Base-by-base conservation (phyloP, 2,797 vertebrate species). In the Rhynchotus rufescens region DNA sequence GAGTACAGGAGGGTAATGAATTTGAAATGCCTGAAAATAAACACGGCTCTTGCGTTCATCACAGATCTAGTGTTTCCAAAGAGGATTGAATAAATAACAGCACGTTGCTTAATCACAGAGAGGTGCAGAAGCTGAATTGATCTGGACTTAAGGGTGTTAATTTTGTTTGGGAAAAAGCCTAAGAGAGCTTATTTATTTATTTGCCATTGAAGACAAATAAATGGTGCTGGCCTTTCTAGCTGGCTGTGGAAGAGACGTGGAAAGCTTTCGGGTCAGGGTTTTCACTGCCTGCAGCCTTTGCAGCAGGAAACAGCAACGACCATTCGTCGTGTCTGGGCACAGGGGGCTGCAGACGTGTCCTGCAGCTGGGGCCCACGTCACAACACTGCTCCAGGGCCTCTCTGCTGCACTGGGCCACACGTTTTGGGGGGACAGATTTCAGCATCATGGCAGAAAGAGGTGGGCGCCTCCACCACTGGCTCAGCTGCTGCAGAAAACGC, bases 71-170 rank as follows among this genome's bases (percentile, higher is more conserved):
- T 82, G 42, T 73, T 96, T 86, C 57, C 57, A 42, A 40, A 94
- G 49, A 87, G 81, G 82, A 87, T 90, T 90, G 90, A 92, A 84
- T 75, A 91, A 95, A 89, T 67, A 93, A 45, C 76, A 79, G 51
- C 32, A 1, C 9, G 49, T 79, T 79, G 61, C 57, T 89, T 85
- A 77, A 80, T 84, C 69, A 49, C 10, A 84, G 86, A 52, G 81
- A 87, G 94, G 74, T 2, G 15, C 17, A 10, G n/a, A 79, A 83
- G 86, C 47, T 85, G 6, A 82, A 89, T 81, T 87, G 81, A 84
- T 93, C 67, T 84, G 44, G 86, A 91, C 84, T 86, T 90, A 61
- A 92, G 25, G 54, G 60, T 69, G 78, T 90, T 90, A 76, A 93
- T 95, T 96, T 85, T 88, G 66, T 91, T 78, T 72, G 76, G 47